These are phyloP conservation scores for Coptodon bakossiorum DNA, from an alignment of 2,113 vertebrate genomes.

Conservation along the genomic window DNA sequence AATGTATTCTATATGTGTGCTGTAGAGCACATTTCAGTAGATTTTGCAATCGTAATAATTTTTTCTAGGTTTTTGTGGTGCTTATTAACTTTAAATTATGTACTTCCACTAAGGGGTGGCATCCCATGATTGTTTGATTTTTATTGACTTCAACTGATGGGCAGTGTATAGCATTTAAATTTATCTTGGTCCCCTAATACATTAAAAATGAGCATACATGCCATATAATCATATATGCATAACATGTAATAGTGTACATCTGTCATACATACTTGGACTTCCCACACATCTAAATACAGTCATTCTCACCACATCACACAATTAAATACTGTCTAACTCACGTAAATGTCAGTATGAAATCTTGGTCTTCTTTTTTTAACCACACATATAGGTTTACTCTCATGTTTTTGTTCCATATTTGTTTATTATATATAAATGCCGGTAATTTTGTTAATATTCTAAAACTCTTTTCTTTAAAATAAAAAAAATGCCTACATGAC, in stretches of 20 bases:
- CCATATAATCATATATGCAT: neutral
- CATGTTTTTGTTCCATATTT: rapidly evolving
- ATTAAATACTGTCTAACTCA: neutral
- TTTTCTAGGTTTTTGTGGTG: neutral
- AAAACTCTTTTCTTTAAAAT: neutral
- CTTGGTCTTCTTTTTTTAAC: neutral
- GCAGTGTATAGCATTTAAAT: neutral
- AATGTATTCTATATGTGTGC: neutral
- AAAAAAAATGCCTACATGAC: neutral
- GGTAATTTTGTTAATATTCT: neutral
- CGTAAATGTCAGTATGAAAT: neutral
- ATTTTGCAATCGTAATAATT: neutral
- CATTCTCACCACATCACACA: neutral
- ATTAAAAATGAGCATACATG: neutral
- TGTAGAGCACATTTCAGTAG: neutral
- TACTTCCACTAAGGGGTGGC: neutral
- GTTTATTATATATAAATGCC: neutral
- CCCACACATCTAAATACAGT: neutral
- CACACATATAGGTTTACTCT: neutral
- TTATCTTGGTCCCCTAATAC: neutral
- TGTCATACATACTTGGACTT: neutral
- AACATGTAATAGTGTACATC: neutral
- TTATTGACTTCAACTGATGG: neutral
- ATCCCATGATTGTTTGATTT: neutral
- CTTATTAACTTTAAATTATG: neutral